phyloP scores from a whole-genome alignment of 2,113 vertebrate species.

The Platysteira castanea region DNA sequence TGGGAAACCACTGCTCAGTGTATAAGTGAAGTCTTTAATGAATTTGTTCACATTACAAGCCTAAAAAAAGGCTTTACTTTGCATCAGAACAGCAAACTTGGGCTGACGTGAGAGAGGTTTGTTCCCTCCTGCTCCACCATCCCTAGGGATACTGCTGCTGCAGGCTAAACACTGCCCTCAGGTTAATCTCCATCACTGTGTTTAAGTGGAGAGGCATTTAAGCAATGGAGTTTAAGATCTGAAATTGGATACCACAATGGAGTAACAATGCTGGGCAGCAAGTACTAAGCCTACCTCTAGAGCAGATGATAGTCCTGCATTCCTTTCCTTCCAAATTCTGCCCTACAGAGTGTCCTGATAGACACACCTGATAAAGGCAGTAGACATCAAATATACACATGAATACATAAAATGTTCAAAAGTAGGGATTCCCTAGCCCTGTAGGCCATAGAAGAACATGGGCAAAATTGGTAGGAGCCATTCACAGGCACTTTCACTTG shows the following conservation, averaged over 20 bases:
- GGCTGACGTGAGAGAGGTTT: rapidly evolving
- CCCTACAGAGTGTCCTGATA: neutral
- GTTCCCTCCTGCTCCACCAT: neutral
- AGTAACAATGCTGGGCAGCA: neutral
- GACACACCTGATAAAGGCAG: neutral
- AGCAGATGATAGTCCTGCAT: neutral
- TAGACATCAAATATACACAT: neutral
- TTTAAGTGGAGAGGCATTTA: neutral
- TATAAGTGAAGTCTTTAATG: neutral
- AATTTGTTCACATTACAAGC: neutral
- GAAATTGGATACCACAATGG: neutral
- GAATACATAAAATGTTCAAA: neutral
- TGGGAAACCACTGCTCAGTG: neutral
- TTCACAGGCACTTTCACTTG: neutral
- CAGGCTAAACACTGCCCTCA: neutral
- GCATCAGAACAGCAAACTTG: neutral
- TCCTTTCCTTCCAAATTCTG: neutral
- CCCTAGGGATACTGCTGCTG: neutral
- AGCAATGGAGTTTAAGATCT: neutral
- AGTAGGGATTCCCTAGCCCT: neutral
- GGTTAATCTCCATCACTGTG: neutral
- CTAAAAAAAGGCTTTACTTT: neutral
- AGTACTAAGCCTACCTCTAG: neutral
- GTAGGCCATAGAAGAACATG: neutral
- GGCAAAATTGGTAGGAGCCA: neutral